Evolutionary conservation across 2,113 vertebrate genomes (phyloP).

Genomic region (Holacanthus passer): DNA sequence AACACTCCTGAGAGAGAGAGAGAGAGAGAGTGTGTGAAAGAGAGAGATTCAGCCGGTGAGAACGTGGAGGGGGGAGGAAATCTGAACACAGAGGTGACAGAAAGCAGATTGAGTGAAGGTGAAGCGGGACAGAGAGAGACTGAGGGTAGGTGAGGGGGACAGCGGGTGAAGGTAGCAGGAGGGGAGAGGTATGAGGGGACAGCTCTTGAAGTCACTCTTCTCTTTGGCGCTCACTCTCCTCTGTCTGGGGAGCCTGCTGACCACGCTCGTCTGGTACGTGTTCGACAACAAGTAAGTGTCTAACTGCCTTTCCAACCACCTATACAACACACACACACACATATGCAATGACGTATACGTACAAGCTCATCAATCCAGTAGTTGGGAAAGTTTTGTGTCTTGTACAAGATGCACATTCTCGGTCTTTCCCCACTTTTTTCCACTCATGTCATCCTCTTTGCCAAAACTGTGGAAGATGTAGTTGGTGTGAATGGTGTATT

Average conservation of each 20-base stretch:
- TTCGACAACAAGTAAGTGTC: conserved; percentile 68
- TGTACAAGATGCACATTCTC: too few relatives aligned
- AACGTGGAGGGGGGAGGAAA: neutral
- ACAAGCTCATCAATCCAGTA: too few relatives aligned
- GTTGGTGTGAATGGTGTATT: too few relatives aligned
- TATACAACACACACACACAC: neutral
- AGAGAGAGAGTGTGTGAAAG: neutral
- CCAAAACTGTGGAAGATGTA: too few relatives aligned
- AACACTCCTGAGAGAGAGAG: neutral
- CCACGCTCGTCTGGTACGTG: conserved; percentile 65
- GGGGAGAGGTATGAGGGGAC: conserved; percentile 64
- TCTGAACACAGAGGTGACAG: neutral
- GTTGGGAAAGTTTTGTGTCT: too few relatives aligned
- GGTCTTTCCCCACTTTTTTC: too few relatives aligned
- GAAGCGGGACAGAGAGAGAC: neutral
- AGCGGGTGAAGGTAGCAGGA: conserved; percentile 16
- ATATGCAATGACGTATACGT: too few relatives aligned
- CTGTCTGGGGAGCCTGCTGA: conserved; percentile 67
- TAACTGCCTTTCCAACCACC: neutral
- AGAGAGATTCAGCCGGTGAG: neutral
- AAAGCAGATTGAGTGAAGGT: neutral
- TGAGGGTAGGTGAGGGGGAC: neutral
- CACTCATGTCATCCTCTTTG: too few relatives aligned
- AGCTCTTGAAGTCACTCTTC: conserved; percentile 51
- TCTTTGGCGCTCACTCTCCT: conserved; percentile 62